Conservation (phyloP, 1,140 invertebrate species). For the Whitmania pigra region DNA sequence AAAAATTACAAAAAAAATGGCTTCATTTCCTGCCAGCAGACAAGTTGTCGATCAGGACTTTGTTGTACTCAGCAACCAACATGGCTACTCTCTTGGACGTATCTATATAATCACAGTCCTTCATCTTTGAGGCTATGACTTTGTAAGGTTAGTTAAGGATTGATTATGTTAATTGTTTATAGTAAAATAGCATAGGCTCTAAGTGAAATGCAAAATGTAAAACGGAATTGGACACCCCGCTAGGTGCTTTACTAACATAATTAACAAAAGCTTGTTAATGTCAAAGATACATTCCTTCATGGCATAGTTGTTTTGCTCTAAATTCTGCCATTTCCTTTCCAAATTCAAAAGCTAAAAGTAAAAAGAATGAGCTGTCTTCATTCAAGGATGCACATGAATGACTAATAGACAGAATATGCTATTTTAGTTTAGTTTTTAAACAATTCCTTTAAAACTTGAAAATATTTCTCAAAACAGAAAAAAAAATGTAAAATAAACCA, state of each 20-base stretch:
- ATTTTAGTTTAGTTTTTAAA: neutral
- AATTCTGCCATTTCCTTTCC: constrained; percentile 53
- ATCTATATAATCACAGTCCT: constrained; percentile 53
- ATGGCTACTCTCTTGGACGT: constrained; percentile 44
- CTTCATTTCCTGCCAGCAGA: neutral
- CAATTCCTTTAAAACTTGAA: neutral
- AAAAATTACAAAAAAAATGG: too few species aligned
- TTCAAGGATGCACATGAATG: neutral
- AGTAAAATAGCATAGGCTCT: too few species aligned
- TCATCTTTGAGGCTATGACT: constrained; percentile 51
- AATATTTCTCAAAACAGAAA: neutral
- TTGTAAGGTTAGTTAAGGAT: too few species aligned
- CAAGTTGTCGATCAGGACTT: constrained; percentile 18
- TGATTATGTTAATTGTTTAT: too few species aligned
- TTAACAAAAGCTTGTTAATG: too few species aligned
- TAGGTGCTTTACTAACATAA: too few species aligned
- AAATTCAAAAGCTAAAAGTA: constrained; percentile 49
- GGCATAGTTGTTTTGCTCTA: constrained; percentile 54
- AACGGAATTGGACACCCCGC: too few species aligned
- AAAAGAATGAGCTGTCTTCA: constrained; percentile 10
- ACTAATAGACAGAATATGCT: neutral
- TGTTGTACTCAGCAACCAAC: constrained; percentile 37
- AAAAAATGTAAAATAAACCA: neutral
- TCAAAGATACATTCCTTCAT: constrained; percentile 48
- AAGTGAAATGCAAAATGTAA: too few species aligned